Evolutionary conservation across 1,140 invertebrate genomes (phyloP).

Genomic region (Eupristina koningsbergeri): DNA sequence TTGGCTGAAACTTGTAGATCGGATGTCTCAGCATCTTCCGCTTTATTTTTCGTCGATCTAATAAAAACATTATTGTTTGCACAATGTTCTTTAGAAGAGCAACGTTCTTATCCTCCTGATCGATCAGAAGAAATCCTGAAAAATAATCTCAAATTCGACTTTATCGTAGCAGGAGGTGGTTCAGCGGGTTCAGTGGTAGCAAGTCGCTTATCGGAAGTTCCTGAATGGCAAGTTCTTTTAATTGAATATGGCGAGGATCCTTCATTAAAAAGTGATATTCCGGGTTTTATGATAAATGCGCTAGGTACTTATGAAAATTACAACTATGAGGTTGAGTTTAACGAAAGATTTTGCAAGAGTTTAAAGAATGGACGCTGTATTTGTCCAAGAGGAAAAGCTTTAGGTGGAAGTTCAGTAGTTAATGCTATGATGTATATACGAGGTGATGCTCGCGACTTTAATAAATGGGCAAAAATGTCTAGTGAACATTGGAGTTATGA

Average conservation of each 20-base stretch:
- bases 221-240: constrained; percentile 66
- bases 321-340: constrained; percentile 78
- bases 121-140: constrained; percentile 43
- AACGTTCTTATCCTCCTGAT: neutral
- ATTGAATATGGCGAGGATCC: no score
- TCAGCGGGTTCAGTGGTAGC: constrained; percentile 80
- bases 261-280: neutral
- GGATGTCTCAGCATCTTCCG: constrained; percentile 47
- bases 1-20: constrained; percentile 56
- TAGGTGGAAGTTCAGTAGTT: constrained; percentile 34
- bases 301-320: constrained; percentile 74
- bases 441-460: constrained; percentile 27
- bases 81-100: constrained; percentile 72
- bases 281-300: neutral
- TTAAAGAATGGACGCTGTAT: constrained; percentile 73
- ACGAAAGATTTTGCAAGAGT: constrained; percentile 74
- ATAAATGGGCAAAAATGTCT: constrained; percentile 65
- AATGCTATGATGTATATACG: constrained; percentile 20
- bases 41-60: constrained; percentile 64
- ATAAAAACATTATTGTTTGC: constrained; percentile 73
- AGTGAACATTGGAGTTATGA: constrained; percentile 77
- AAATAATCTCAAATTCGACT: constrained; percentile 72
- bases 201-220: constrained; percentile 75
- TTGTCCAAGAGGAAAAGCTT: constrained; percentile 74
- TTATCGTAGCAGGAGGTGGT: constrained; percentile 78